Base-by-base conservation (phyloP, 2,113 vertebrate genomes). In the Lagopus muta region DNA sequence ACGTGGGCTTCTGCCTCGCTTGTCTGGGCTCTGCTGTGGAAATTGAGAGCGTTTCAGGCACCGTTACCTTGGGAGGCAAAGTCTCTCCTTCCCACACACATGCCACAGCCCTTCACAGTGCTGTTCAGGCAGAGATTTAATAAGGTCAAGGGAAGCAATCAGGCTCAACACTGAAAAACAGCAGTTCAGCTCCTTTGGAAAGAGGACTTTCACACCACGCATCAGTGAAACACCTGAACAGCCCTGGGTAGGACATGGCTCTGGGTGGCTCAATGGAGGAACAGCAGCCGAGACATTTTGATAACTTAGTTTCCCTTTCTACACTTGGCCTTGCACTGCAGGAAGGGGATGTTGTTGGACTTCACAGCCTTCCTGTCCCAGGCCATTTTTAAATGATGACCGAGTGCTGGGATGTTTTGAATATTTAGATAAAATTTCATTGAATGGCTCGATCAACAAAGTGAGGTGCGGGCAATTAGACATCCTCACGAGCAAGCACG, bases 341-440 rank as follows among this genome's bases (percentile, higher is more conserved):
- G 86, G 83, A 90, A 94, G 90, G 66, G 86, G 73, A 84, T 86
- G 78, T 73, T 82, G 42, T 66, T 3, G 3, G 61, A 40, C 54
- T 82, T 84, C 81, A 87, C 6, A 64, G 83, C 71, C 89, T 92
- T 95, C 86, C 95, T 70, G 75, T 89, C 70, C 65, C 15, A 52
- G 43, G 48, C 62, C 65, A 34, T 36, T 86, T 86, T 86, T 57
- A 88, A 93, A 73, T 0, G 0, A 45, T 76, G 52, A 78, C 34
- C 88, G 40, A 32, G 24, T n/a, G 57, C 52, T 72, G 72, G 57
- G 57, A 60, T 75, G 72, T 82, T 94, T 82, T 52, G 57, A 75
- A 48, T 84, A 48, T 69, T 86, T 52, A 87, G 61, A 75, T 82
- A 61, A 89, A 91, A 28, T 65, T 88, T 89, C 38, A 20, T 28